Base-by-base conservation (phyloP, 2,113 vertebrate genomes). In the Gymnobelideus leadbeateri region DNA sequence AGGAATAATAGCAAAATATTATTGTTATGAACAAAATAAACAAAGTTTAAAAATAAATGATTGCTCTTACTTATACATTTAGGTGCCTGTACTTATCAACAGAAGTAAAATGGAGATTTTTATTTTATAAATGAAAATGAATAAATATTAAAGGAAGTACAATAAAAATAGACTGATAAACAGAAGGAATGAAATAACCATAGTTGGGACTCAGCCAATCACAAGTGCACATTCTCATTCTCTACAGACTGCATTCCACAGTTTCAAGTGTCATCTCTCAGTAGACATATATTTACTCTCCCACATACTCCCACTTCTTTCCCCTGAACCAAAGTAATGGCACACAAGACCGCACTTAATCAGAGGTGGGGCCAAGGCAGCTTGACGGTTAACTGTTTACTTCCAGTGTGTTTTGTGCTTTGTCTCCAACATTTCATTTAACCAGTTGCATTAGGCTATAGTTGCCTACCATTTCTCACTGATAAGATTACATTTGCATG, bases 201-300 rank as follows among this genome's bases (percentile, higher is more conserved):
- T 90, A 46, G 92, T 92, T 94, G 96, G 53, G 37, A 50, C 0
- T 0, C 46, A 93, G 95, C 91, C 95, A 92, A 0, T 54, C 95
- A 96, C 94, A 93, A 94, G 98, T 89, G 10, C 28, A 95, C 94
- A 55, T 10, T 3, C 37, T 21, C 1, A 43, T 92, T 96, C 94
- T 97, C 96, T 10, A 16, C 93, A 95, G 97, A 92, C 94, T 77
- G 92, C 96, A 97, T 98, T 98, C 98, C 96, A 93, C 61, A 96
- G 95, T 0, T 0, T 93, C 93, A 92, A 95, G 96, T 91, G 95
- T 91, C 49, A 0, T 96, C 91, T 94, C 94, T 92, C 9, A 46
- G 68, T 11, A 84, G 49, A 0, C 90, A 54, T 43, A 51, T 93
- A 84, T 94, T 95, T 97, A 91, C 51, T 92, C 94, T 95, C 92